phyloP scores from a whole-genome alignment of 2,113 vertebrate genomes.

The Hippopotamus amphibius region DNA sequence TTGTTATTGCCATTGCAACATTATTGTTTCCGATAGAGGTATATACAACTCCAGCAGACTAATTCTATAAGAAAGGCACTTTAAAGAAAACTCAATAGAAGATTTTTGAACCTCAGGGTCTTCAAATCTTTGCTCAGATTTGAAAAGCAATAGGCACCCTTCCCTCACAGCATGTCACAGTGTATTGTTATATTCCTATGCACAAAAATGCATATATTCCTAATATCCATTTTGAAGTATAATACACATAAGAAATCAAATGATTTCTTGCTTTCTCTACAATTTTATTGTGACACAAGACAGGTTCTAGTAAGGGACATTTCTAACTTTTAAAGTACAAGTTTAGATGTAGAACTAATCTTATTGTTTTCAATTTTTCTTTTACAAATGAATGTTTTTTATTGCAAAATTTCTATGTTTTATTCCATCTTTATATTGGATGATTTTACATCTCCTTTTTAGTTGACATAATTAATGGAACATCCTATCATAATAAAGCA shows the following conservation, averaged over 20 bases:
- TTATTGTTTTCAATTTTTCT: not conserved
- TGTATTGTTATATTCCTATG: not conserved
- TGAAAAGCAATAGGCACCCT: not conserved
- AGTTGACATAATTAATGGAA: not conserved
- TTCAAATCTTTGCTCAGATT: not conserved
- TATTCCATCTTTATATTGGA: not conserved
- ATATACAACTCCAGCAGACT: not conserved
- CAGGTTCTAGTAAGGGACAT: not conserved
- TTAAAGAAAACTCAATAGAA: not conserved
- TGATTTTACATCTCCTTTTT: not conserved
- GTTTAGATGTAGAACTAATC: not conserved
- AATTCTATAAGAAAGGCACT: not conserved
- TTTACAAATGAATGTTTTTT: not conserved
- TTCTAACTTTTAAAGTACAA: not conserved
- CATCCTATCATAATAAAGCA: not conserved
- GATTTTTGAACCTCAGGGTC: not conserved
- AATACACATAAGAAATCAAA: not conserved
- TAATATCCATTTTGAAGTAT: not conserved
- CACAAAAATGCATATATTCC: not conserved
- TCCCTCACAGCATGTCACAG: not conserved
- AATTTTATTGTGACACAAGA: not conserved
- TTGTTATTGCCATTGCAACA: not conserved
- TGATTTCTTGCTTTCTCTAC: not conserved
- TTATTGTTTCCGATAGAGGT: not conserved
- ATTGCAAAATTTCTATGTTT: not conserved